Conservation (phyloP, 2,113 vertebrate species). For the Melanocharis versteri region DNA sequence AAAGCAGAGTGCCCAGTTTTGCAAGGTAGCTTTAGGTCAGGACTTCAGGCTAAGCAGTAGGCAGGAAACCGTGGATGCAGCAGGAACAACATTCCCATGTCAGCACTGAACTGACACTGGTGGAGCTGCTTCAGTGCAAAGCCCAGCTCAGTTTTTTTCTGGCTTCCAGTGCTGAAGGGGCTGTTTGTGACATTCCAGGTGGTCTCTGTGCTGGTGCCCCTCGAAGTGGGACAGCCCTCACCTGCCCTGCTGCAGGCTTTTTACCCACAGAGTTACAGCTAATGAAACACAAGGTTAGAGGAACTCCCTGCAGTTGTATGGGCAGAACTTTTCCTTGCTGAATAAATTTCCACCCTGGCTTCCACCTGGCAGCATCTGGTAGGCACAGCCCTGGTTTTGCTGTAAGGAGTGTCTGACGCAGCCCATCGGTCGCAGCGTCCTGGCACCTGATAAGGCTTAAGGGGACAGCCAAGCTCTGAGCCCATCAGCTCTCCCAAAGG, state of each 20-base stretch:
- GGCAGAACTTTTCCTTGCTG: not conserved
- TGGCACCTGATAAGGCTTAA: not conserved
- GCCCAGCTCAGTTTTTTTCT: not conserved
- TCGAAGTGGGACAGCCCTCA: not conserved
- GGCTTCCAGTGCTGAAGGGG: not conserved
- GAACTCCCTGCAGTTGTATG: not conserved
- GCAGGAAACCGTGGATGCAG: not conserved
- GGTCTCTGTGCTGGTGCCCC: not conserved
- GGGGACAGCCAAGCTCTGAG: not conserved
- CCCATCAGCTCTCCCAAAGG: not conserved
- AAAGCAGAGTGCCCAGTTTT: not conserved
- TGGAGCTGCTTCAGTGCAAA: not conserved
- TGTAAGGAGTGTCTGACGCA: not conserved
- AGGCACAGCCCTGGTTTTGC: not conserved
- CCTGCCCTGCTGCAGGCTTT: not conserved
- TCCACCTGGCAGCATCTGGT: not conserved
- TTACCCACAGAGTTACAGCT: not conserved
- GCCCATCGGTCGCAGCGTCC: fast-evolving
- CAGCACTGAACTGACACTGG: not conserved
- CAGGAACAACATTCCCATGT: not conserved
- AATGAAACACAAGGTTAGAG: not conserved
- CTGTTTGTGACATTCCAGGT: not conserved
- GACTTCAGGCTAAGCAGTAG: not conserved
- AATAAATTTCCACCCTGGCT: not conserved
- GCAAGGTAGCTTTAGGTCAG: not conserved